phyloP scores from a whole-genome alignment of 2,888 invertebrate species.

The Drosophila neutralis region DNA sequence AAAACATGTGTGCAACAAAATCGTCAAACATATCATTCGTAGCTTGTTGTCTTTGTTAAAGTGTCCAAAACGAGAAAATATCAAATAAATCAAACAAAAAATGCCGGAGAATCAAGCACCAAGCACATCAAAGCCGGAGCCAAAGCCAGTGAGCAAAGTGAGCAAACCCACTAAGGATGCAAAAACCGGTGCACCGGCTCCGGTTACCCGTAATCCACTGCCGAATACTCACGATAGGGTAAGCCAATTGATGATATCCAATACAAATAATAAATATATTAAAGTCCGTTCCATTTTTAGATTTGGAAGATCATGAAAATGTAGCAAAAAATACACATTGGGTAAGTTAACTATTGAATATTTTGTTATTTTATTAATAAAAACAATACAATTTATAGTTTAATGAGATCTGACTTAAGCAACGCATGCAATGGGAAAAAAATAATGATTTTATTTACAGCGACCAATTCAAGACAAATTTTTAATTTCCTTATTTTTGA shows the following conservation, averaged over 20 bases:
- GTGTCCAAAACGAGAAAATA: not conserved
- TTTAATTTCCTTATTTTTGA: not conserved
- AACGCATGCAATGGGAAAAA: not conserved
- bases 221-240: conserved; percentile 60
- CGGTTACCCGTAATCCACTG: conserved; percentile 12
- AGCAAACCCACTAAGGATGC: conserved; percentile 3
- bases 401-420: not conserved
- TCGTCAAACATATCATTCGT: conserved; percentile 9
- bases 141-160: conserved; percentile 1
- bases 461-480: not conserved
- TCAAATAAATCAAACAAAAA: conserved; percentile 15
- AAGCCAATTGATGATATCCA: conserved; percentile 1
- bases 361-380: not conserved
- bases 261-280: not conserved
- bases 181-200: conserved; percentile 1
- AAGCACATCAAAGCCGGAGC: conserved; percentile 6
- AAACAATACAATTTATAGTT: not conserved
- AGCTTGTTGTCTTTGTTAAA: not conserved
- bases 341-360: not conserved
- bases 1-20: conserved; percentile 21
- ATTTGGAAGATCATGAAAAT: conserved; percentile 74
- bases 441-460: not conserved
- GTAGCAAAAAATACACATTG: conserved; percentile 17
- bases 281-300: conserved; percentile 10
- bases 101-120: conserved; percentile 53